Evolutionary conservation across 2,888 invertebrate genomes (phyloP).

Genomic region (Zootermopsis nevadensis): DNA sequence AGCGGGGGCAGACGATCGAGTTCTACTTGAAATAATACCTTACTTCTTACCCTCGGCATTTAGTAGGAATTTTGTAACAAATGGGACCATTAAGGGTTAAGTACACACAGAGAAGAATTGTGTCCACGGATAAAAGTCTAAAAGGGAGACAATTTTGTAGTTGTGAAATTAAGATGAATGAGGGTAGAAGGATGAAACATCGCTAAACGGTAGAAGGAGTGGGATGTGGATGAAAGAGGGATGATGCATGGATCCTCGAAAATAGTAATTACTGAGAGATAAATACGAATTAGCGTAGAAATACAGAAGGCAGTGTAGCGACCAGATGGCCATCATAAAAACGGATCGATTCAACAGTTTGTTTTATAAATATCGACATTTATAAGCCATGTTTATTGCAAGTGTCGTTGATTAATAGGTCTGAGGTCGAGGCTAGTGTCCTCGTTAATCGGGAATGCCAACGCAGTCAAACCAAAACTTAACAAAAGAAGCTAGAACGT

Average conservation of each 20-base stretch:
- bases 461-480: no score
- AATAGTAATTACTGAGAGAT: not conserved
- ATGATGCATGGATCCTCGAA: not conserved
- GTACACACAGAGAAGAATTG: not conserved
- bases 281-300: not conserved
- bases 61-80: not conserved
- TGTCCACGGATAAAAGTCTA: conserved; percentile 1
- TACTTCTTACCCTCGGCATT: not conserved
- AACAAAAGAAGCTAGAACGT: no score
- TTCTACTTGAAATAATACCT: not conserved
- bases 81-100: not conserved
- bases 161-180: conserved; percentile 4
- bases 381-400: no score
- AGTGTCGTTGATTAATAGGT: no score
- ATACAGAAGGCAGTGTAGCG: not conserved
- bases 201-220: not conserved
- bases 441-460: no score
- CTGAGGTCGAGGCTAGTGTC: no score
- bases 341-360: not conserved
- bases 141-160: conserved; percentile 18
- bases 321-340: not conserved
- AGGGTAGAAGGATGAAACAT: not conserved
- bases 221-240: not conserved
- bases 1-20: not conserved
- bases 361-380: no score